Percentiles rank a stretch among this genome's conserved stretches.
Evolutionary conservation across 2,113 vertebrate genomes (phyloP).

Genomic region (Stegostoma tigrinum): DNA sequence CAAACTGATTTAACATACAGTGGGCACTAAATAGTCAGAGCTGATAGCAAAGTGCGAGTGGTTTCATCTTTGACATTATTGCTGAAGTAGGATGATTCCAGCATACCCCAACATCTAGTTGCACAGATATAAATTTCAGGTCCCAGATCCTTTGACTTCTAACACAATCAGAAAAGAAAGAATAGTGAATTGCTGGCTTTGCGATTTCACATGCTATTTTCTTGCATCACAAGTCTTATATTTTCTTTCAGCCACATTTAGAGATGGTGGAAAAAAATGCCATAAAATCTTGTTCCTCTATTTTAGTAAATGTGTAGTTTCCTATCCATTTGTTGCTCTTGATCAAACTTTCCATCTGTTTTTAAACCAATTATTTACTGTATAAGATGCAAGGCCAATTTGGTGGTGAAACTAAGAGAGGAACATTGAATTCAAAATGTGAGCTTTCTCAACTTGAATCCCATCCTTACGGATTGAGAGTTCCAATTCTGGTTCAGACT

Average conservation of each 20-base stretch:
- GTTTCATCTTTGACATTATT: neutral
- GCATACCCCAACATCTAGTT: neutral
- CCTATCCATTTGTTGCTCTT: neutral
- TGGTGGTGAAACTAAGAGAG: neutral
- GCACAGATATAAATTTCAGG: neutral
- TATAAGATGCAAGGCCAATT: neutral
- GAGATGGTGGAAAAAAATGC: too few species aligned
- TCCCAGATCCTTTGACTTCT: neutral
- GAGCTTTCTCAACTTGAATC: neutral
- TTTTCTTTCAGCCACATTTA: neutral
- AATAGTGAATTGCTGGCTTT: neutral
- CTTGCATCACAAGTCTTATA: neutral
- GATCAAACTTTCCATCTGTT: neutral
- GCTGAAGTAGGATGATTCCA: neutral
- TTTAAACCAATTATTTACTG: neutral
- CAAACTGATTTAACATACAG: neutral
- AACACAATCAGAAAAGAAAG: neutral
- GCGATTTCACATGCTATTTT: neutral
- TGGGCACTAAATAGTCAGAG: too few species aligned
- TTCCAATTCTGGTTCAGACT: neutral
- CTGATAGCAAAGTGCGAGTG: too few species aligned
- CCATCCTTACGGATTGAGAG: neutral
- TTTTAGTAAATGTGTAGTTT: neutral
- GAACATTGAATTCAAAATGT: neutral
- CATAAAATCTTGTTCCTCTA: neutral